Conservation (phyloP, 2,888 invertebrate species). For the Thereva unica region DNA sequence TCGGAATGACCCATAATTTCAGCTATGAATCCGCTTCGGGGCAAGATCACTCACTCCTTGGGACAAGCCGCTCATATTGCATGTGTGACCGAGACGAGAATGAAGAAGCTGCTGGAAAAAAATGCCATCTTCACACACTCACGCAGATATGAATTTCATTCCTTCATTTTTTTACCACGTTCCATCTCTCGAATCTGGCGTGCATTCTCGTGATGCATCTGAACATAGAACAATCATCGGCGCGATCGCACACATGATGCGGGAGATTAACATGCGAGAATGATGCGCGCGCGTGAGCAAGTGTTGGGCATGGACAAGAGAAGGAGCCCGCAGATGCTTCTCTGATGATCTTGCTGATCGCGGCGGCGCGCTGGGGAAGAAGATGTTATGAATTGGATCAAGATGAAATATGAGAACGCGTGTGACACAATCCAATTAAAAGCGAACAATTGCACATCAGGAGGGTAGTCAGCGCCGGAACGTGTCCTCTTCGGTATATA, state of each 20-base stretch:
- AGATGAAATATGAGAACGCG: conserved; percentile 30
- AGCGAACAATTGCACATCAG: conserved; percentile 2
- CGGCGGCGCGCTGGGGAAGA: conserved; percentile 2
- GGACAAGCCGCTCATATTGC: no score
- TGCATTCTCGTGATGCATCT: no score
- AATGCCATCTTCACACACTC: no score
- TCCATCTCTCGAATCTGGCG: no score
- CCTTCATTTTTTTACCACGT: no score
- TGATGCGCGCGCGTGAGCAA: conserved; percentile 8
- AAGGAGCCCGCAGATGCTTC: conserved; percentile 25
- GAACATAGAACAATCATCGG: neutral
- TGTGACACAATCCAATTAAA: conserved; percentile 35
- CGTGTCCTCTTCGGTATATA: conserved; percentile 6
- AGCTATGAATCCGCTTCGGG: no score
- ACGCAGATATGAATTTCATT: no score
- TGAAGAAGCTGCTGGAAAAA: no score
- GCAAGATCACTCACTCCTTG: no score
- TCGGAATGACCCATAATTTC: no score
- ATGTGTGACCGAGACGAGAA: no score
- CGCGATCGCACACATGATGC: conserved; percentile 21
- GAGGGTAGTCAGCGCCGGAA: neutral
- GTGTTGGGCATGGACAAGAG: conserved; percentile 3
- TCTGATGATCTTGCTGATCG: conserved; percentile 11
- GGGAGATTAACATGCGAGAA: conserved; percentile 29
- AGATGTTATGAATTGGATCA: conserved; percentile 12